Evolutionary conservation across 2,797 vertebrate genomes (phyloP).

Genomic region (Ptychadena robeensis): DNA sequence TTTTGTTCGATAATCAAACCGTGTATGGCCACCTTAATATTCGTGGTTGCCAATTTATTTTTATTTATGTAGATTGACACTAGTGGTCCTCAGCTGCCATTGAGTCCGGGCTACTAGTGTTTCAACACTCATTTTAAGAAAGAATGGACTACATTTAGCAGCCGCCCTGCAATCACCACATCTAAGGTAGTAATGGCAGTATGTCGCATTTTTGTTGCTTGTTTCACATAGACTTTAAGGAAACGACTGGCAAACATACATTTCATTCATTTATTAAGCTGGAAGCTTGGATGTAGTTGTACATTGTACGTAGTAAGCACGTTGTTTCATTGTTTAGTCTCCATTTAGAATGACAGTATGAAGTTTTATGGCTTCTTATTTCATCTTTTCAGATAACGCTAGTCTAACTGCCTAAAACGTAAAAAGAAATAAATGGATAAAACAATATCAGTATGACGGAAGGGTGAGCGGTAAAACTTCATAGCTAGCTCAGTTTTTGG

Average conservation of each 20-base stretch:
- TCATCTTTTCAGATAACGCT: background rate
- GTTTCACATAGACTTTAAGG: background rate
- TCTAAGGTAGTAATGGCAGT: too few species aligned
- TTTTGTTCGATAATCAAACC: too few species aligned
- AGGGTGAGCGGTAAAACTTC: background rate
- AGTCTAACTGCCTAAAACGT: conserved; percentile 11
- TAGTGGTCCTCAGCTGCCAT: too few species aligned
- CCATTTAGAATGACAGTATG: background rate
- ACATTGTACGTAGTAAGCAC: background rate
- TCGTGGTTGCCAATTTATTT: too few species aligned
- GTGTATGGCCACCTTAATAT: too few species aligned
- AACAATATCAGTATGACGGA: conserved; percentile 22
- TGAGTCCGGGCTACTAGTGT: too few species aligned
- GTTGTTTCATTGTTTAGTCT: background rate
- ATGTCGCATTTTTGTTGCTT: too few species aligned
- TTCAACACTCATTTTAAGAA: too few species aligned
- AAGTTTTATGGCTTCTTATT: conserved; percentile 18
- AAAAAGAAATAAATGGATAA: conserved; percentile 15
- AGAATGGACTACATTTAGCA: too few species aligned
- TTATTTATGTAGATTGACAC: too few species aligned
- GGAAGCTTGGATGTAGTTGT: background rate
- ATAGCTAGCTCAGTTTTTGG: conserved; percentile 38
- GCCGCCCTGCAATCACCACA: too few species aligned
- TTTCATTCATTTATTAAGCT: conserved; percentile 7
- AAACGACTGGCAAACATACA: background rate